Conservation (phyloP, 2,888 invertebrate species). For the Mimachlamys varia region DNA sequence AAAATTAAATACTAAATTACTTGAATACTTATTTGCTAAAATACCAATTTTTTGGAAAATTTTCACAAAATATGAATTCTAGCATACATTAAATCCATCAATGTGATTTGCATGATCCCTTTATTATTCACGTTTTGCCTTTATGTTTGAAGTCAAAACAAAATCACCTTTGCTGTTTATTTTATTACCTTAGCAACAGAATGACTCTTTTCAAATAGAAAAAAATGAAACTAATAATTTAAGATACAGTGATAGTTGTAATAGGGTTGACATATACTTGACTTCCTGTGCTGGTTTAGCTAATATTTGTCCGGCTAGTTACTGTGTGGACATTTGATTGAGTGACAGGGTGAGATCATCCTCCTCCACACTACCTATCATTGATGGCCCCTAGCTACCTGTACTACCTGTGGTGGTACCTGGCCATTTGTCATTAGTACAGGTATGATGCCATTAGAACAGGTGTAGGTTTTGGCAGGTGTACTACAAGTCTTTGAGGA, state of each 20-base stretch:
- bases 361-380: conserved; percentile 12
- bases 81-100: no score
- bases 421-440: conserved; percentile 14
- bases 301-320: not conserved
- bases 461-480: not conserved
- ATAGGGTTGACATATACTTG: not conserved
- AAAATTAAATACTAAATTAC: no score
- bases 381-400: not conserved
- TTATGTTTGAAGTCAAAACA: no score
- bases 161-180: not conserved
- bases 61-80: no score
- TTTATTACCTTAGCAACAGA: not conserved
- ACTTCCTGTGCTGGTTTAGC: not conserved
- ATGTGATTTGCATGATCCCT: no score
- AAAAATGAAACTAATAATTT: not conserved
- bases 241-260: not conserved
- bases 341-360: conserved; percentile 17
- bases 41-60: no score
- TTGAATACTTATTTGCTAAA: no score
- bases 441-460: not conserved
- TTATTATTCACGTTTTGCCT: no score
- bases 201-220: not conserved
- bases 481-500: not conserved
- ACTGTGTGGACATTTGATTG: not conserved
- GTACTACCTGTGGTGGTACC: conserved; percentile 31